Conservation (phyloP, 1,140 invertebrate species). For the Drosophila repleta region DNA sequence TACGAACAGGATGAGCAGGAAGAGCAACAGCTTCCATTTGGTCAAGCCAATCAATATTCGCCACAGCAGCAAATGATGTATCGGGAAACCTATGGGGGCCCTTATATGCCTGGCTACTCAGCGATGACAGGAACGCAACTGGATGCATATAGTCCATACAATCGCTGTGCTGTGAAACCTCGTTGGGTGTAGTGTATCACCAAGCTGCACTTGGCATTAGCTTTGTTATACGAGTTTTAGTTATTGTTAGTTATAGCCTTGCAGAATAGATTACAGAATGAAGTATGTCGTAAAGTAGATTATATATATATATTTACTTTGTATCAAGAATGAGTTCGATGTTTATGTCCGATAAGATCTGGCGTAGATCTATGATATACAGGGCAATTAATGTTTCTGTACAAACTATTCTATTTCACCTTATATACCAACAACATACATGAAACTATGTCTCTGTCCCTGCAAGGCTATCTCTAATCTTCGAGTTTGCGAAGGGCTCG, state of each 20-base stretch:
- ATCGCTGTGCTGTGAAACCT: constrained; percentile 32
- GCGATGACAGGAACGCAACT: constrained; percentile 20
- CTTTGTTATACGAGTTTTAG: not conserved
- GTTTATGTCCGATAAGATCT: too few species aligned
- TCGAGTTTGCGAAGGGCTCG: not conserved
- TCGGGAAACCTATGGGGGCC: not conserved
- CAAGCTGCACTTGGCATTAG: constrained; percentile 26
- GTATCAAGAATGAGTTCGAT: too few species aligned
- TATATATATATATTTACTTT: too few species aligned
- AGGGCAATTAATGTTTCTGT: too few species aligned
- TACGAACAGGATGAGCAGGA: constrained; percentile 14
- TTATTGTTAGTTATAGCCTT: too few species aligned
- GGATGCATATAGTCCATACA: not conserved
- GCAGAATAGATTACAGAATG: not conserved
- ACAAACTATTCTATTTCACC: too few species aligned
- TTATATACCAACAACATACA: too few species aligned
- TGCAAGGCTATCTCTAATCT: constrained; percentile 1
- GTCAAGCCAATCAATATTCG: not conserved
- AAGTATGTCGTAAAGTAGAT: too few species aligned
- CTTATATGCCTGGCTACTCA: not conserved
- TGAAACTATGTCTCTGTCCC: not conserved
- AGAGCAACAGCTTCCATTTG: constrained; percentile 3
- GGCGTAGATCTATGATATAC: too few species aligned
- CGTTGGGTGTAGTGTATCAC: constrained; percentile 75
- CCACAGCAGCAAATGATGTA: not conserved